phyloP scores from a whole-genome alignment of 92 coral and sea anemone species.

The Plumapathes pennacea region DNA sequence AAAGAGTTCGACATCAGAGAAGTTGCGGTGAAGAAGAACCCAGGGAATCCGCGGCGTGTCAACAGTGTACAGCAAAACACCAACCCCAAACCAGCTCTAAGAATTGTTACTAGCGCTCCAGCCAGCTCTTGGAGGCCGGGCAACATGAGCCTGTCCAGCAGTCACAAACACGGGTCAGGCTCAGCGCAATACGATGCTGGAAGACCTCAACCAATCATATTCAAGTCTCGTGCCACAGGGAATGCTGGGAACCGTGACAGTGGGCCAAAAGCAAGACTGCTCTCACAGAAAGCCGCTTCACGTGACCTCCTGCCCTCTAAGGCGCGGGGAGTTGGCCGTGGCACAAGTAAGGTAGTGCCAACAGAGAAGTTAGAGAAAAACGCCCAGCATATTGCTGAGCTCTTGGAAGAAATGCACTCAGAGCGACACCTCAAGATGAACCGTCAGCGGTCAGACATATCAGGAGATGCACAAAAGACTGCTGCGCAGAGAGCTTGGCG shows the following conservation, averaged over 20 bases:
- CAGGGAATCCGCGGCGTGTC: constrained; percentile 1
- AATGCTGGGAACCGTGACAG: constrained; percentile 52
- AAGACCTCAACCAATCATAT: constrained; percentile 1
- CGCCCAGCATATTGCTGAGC: constrained; percentile 91
- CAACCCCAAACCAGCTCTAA: neutral
- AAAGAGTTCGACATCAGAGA: constrained; percentile 55
- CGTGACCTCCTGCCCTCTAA: constrained; percentile 55
- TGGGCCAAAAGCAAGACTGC: constrained; percentile 29
- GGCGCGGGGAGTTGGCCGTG: constrained; percentile 37
- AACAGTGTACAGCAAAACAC: constrained; percentile 1
- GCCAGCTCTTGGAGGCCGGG: too few species aligned
- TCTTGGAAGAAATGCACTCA: constrained; percentile 93
- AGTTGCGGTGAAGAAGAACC: constrained; percentile 2
- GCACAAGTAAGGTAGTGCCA: constrained; percentile 55
- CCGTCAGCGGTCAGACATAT: constrained; percentile 98
- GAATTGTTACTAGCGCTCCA: neutral
- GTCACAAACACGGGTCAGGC: constrained; percentile 12
- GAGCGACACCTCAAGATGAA: constrained; percentile 88
- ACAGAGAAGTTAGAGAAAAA: constrained; percentile 77
- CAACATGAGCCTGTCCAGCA: constrained; percentile 36
- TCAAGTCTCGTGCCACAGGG: constrained; percentile 34
- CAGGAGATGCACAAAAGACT: constrained; percentile 90
- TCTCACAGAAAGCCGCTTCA: constrained; percentile 34
- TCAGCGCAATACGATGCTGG: constrained; percentile 5
- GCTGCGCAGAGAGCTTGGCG: constrained; percentile 84